Base-by-base conservation (phyloP, 2,797 vertebrate genomes). In the Chromis chromis region DNA sequence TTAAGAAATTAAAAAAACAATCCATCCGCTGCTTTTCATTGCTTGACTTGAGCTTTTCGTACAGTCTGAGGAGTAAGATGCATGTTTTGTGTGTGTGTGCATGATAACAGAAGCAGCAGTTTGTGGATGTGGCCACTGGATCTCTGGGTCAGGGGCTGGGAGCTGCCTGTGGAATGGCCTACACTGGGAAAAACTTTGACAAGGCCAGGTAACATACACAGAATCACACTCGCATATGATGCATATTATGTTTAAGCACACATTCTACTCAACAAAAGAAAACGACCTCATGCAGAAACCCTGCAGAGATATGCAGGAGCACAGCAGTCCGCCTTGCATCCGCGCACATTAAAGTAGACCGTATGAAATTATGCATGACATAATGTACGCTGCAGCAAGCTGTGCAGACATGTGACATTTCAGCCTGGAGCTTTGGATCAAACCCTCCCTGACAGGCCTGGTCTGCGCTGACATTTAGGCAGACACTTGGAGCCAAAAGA, bases 81-180 rank as follows among this genome's bases (percentile, higher is more conserved):
- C 49, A 39, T 68, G 33, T 64, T 57, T 65, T 58, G 17, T 70
- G 21, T 50, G 22, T 76, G 25, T 71, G 12, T 77, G 59, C 11
- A 16, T 60, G 57, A 4, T 27, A 68, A 86, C 92, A 98, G 97
- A 98, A 95, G 93, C 97, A 97, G 94, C 94, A 95, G 82, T 98
- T 98, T 93, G 97, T 97, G 22, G 97, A 98, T 59, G 97, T 98
- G 83, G 97, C 97, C 87, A 98, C 97, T 65, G 97, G 97, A 74
- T 98, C 97, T 60, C 93, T 98, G 81, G 97, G 97, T 53, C 97
- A 98, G 78, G 97, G 97, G 16, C 95, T 98, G 28, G 97, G 97
- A 63, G 96, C 96, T 1, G 96, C 97, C 2, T 97, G 96, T 76
- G 97, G 97, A 49, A 98, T 98, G 96, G 97, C 97, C 64, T 98